These are phyloP conservation scores for Xyliphius kryptos DNA, from an alignment of 2,113 vertebrate genomes.

Conservation along the genomic window DNA sequence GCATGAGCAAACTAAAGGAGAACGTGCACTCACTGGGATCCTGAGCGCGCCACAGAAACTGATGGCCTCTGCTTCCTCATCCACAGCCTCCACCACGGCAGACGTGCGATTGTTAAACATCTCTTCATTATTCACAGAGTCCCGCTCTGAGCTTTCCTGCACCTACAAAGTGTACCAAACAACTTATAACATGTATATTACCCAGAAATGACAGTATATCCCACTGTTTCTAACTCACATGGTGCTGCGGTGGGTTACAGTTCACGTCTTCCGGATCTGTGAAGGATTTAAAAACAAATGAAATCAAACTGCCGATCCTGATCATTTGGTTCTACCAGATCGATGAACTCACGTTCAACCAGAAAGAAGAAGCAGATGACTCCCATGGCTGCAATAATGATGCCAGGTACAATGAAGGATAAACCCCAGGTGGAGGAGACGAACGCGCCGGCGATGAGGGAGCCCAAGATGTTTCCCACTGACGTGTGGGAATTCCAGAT, in stretches of 20 bases:
- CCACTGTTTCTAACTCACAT: conserved; percentile 60
- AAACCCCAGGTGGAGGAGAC: conserved; percentile 84
- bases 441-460: conserved; percentile 81
- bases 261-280: conserved; percentile 89
- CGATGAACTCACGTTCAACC: conserved; percentile 80
- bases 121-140: conserved; percentile 48
- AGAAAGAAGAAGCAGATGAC: conserved; percentile 90
- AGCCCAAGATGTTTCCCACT: conserved; percentile 94
- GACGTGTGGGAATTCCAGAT: conserved; percentile 98
- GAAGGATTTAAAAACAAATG: conserved; percentile 15
- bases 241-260: conserved; percentile 77
- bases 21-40: conserved; percentile 94
- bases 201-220: background rate
- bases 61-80: conserved; percentile 72
- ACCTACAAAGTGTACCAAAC: conserved; percentile 9
- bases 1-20: too few species aligned
- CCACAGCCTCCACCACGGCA: conserved; percentile 25
- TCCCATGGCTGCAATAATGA: conserved; percentile 75
- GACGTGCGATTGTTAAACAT: conserved; percentile 39
- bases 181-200: background rate
- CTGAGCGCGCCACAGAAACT: conserved; percentile 81
- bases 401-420: conserved; percentile 86
- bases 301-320: too few species aligned
- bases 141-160: conserved; percentile 49
- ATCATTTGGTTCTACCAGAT: too few species aligned